phyloP scores from a whole-genome alignment of 2,888 invertebrate species.

The Lasioglossum villosulum region DNA sequence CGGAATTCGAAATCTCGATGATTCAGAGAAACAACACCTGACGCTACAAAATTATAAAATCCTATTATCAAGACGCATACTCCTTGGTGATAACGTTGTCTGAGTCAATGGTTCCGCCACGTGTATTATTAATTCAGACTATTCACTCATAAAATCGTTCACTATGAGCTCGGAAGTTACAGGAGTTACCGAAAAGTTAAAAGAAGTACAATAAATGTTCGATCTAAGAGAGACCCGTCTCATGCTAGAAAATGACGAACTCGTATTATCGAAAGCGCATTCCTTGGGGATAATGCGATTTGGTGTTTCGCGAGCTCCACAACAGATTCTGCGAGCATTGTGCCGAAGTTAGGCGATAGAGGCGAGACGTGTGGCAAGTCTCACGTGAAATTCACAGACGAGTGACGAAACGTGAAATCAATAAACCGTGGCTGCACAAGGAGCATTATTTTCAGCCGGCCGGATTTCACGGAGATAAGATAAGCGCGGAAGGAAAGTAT shows the following conservation, averaged over 20 bases:
- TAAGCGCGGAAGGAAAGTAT: constrained; percentile 30
- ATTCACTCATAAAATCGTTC: too few relatives aligned
- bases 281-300: not conserved
- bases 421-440: constrained; percentile 35
- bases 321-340: not conserved
- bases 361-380: not conserved
- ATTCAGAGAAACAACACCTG: not conserved
- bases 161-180: too few relatives aligned
- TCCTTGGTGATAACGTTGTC: too few relatives aligned
- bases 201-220: too few relatives aligned
- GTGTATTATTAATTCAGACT: too few relatives aligned
- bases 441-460: constrained; percentile 39
- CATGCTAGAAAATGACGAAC: not conserved
- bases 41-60: not conserved
- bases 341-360: not conserved
- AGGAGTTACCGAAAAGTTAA: too few relatives aligned
- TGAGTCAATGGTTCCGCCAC: too few relatives aligned
- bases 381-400: constrained; percentile 30
- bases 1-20: not conserved
- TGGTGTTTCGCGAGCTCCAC: not conserved
- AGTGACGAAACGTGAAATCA: constrained; percentile 42
- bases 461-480: constrained; percentile 57
- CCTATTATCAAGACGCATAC: too few relatives aligned
- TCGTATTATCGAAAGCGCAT: not conserved
- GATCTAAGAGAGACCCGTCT: too few relatives aligned